These are phyloP conservation scores for Corella eumyota DNA, from an alignment of 23 tunicate genomes.

Conservation along the genomic window DNA sequence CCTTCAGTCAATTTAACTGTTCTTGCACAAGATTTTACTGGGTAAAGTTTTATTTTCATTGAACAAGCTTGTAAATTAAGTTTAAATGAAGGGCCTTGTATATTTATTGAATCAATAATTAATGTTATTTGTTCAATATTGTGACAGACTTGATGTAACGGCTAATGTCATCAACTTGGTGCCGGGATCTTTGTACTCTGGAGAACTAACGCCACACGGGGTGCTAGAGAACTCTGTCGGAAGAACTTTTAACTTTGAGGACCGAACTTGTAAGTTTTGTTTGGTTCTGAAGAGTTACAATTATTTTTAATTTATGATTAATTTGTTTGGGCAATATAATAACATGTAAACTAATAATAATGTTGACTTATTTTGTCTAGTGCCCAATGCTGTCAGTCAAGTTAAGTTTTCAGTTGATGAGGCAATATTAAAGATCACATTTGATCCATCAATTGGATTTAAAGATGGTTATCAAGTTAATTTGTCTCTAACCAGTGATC, in stretches of 20 bases:
- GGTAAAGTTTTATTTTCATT: no score
- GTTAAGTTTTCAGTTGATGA: background rate
- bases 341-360: no score
- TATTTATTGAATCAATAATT: no score
- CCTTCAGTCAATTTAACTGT: background rate
- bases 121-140: no score
- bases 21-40: no score
- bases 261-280: slow-evolving; percentile 10
- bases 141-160: background rate
- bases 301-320: no score
- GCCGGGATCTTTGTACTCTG: background rate
- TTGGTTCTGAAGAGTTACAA: no score
- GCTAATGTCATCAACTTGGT: background rate
- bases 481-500: background rate
- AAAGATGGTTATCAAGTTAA: background rate
- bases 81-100: no score
- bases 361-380: background rate
- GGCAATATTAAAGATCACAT: background rate
- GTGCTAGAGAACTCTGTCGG: background rate
- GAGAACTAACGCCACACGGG: slow-evolving; percentile 4
- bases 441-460: background rate
- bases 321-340: no score
- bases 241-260: background rate
- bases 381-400: background rate
- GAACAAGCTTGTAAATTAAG: no score